Evolutionary conservation across 2,888 invertebrate genomes (phyloP).

Genomic region (Chaetogeoica ovagalla): DNA sequence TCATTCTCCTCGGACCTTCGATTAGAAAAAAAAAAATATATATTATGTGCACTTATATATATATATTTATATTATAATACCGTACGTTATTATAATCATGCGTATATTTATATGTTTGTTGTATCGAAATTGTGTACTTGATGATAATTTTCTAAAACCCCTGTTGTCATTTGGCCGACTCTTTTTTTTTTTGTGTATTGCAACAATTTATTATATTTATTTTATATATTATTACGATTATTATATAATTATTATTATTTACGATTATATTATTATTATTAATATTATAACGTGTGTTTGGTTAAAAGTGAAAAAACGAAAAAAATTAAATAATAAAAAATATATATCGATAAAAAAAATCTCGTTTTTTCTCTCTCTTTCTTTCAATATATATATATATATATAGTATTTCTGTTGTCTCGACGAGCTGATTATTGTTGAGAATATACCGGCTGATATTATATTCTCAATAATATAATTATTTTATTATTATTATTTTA

Average conservation of each 20-base stretch:
- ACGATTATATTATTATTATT: constrained; percentile 43
- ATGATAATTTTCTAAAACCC: neutral
- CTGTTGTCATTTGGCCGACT: constrained; percentile 20
- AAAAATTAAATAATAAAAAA: constrained; percentile 32
- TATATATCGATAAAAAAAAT: neutral
- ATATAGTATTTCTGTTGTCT: too few relatives aligned
- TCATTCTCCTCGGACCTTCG: neutral
- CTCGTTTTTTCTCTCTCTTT: neutral
- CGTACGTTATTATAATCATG: too few relatives aligned
- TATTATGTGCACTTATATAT: neutral
- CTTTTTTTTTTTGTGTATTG: too few relatives aligned
- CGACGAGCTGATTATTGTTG: too few relatives aligned
- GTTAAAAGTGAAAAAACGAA: constrained; percentile 48
- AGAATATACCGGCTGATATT: too few relatives aligned
- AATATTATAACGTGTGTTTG: constrained; percentile 41
- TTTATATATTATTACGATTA: constrained; percentile 18
- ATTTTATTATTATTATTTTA: too few relatives aligned
- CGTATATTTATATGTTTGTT: neutral
- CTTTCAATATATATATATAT: too few relatives aligned
- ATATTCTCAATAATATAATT: too few relatives aligned
- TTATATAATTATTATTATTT: constrained; percentile 38
- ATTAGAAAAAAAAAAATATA: neutral
- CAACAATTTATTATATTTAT: constrained; percentile 10
- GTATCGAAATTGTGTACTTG: constrained; percentile 26
- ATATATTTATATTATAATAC: neutral